phyloP scores from a whole-genome alignment of 2,113 vertebrate genomes.

The Cairina moschata region DNA sequence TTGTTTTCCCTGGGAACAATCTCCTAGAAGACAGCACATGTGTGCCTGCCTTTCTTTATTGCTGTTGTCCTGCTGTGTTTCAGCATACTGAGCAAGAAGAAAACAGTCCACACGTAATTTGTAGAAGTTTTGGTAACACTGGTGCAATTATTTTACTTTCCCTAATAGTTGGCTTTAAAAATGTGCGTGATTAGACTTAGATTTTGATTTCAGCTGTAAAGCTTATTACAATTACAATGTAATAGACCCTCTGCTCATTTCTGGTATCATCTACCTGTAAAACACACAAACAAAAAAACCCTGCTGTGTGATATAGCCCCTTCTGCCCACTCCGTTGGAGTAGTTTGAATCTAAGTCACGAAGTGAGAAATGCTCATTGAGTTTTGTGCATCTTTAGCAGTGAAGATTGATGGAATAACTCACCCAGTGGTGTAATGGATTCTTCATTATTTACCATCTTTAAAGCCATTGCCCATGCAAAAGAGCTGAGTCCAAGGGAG shows the following conservation, averaged over 20 bases:
- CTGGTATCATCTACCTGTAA: not conserved
- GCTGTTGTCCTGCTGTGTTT: conserved; percentile 44
- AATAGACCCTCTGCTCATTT: not conserved
- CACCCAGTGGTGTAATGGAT: not conserved
- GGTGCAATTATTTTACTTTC: not conserved
- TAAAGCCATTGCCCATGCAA: not conserved
- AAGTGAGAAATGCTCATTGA: not conserved
- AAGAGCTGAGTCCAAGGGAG: accelerated
- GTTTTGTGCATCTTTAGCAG: not conserved
- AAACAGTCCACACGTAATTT: conserved; percentile 35
- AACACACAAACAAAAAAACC: accelerated
- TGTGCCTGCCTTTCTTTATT: conserved; percentile 39
- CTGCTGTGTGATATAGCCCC: not conserved
- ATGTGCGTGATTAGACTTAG: not conserved
- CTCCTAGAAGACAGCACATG: conserved; percentile 23
- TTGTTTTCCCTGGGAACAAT: conserved; percentile 36
- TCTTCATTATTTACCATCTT: not conserved
- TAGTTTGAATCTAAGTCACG: not conserved
- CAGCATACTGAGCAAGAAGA: conserved; percentile 49
- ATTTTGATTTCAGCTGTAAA: not conserved
- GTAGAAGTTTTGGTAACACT: not conserved
- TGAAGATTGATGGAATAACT: not conserved
- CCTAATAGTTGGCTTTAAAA: not conserved
- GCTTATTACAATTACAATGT: not conserved
- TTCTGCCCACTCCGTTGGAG: not conserved